Evolutionary conservation across 2,888 invertebrate genomes (phyloP).

Genomic region (Trachelus troglodyta): DNA sequence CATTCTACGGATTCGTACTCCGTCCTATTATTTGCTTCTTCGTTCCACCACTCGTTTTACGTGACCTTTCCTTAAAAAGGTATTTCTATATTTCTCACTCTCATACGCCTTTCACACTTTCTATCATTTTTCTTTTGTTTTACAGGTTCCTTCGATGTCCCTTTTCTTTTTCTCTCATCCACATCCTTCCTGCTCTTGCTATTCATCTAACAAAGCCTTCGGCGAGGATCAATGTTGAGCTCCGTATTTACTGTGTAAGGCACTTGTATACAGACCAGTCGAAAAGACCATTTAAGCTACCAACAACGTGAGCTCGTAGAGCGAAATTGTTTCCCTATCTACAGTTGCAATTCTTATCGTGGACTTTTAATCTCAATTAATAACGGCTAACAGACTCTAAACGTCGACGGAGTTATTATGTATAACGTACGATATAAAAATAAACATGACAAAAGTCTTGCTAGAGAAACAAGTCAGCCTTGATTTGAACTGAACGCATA

Average conservation of each 20-base stretch:
- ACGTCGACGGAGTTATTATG: neutral
- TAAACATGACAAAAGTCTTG: neutral
- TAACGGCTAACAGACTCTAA: neutral
- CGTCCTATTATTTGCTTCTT: neutral
- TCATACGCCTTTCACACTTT: neutral
- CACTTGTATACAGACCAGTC: neutral
- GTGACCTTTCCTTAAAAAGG: neutral
- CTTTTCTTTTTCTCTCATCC: neutral
- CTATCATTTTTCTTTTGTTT: neutral
- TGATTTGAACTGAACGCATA: neutral
- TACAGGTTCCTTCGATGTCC: neutral
- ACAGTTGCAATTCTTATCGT: neutral
- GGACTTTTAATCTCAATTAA: neutral
- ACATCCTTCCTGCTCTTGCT: neutral
- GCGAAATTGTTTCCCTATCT: neutral
- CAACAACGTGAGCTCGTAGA: neutral
- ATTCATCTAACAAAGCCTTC: neutral
- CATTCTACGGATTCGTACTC: neutral
- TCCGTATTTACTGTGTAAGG: neutral
- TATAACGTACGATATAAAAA: neutral
- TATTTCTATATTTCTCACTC: neutral
- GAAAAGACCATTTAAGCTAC: neutral
- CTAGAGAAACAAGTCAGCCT: neutral
- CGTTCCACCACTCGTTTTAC: neutral
- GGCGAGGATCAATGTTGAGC: neutral